phyloP scores from a whole-genome alignment of 2,113 vertebrate genomes.

The Pachypanchax playfairii region DNA sequence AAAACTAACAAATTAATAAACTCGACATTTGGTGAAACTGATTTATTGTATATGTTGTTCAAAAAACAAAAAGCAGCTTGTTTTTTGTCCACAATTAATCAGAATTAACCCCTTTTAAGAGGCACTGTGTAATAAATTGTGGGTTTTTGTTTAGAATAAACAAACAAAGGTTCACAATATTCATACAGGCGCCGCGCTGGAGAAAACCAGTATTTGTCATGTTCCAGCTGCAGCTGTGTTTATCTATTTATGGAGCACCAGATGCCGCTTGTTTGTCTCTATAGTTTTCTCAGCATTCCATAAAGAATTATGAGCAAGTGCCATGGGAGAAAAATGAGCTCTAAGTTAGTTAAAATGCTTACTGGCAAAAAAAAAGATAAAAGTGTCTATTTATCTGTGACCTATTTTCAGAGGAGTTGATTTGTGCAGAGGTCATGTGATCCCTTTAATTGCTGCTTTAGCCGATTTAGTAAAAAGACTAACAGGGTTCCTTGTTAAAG shows the following conservation, averaged over 20 bases:
- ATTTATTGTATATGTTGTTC: no score
- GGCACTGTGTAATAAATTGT: slow-evolving; percentile 12
- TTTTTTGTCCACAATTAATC: background rate
- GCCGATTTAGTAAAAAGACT: slow-evolving; percentile 32
- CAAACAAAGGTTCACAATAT: slow-evolving; percentile 14
- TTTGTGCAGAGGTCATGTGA: slow-evolving; percentile 28
- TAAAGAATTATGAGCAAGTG: slow-evolving; percentile 22
- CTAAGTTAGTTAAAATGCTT: slow-evolving; percentile 38
- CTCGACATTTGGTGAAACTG: background rate
- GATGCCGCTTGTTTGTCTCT: slow-evolving; percentile 34
- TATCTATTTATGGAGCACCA: slow-evolving; percentile 37
- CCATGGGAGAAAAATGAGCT: slow-evolving; percentile 35
- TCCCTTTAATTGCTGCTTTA: slow-evolving; percentile 42
- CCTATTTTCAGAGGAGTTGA: slow-evolving; percentile 48
- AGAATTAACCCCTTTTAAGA: slow-evolving; percentile 1
- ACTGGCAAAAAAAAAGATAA: slow-evolving; percentile 33
- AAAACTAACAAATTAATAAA: background rate
- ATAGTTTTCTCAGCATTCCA: slow-evolving; percentile 22
- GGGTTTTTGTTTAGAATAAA: slow-evolving; percentile 25
- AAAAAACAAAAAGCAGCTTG: background rate
- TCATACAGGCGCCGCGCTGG: slow-evolving; percentile 2
- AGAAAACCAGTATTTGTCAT: slow-evolving; percentile 41
- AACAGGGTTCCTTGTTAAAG: no score
- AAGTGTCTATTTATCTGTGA: slow-evolving; percentile 25
- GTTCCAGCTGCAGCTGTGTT: slow-evolving; percentile 39